These are phyloP conservation scores for Percopsis omiscomaycus DNA, from an alignment of 2,797 vertebrate genomes.

Conservation along the genomic window DNA sequence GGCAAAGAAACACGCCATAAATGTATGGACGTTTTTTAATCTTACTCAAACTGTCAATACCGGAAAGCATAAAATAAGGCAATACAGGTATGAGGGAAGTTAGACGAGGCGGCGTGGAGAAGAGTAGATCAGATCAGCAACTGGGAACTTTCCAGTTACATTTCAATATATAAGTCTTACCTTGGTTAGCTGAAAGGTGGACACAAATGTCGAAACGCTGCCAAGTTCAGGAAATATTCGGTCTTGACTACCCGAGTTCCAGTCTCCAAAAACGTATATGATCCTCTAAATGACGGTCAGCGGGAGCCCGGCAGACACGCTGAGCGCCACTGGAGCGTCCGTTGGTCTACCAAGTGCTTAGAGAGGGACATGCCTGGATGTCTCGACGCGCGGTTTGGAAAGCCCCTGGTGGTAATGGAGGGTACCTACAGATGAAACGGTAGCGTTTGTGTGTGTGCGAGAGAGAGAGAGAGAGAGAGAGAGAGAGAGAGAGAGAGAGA, in stretches of 20 bases:
- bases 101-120: no score
- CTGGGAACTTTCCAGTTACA: slow-evolving; percentile 57
- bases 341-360: slow-evolving; percentile 44
- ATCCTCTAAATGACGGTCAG: slow-evolving; percentile 57
- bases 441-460: background rate
- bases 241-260: slow-evolving; percentile 40
- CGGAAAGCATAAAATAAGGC: no score
- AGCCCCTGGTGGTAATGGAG: slow-evolving; percentile 79
- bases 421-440: slow-evolving; percentile 58
- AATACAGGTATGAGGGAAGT: no score
- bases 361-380: slow-evolving; percentile 38
- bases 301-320: slow-evolving; percentile 41
- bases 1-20: background rate
- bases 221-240: slow-evolving; percentile 49
- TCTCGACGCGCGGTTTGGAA: slow-evolving; percentile 60
- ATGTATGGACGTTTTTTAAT: background rate
- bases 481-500: slow-evolving; percentile 1
- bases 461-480: slow-evolving; percentile 17
- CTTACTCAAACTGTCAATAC: no score
- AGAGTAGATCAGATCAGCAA: background rate
- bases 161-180: slow-evolving; percentile 59
- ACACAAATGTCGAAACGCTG: slow-evolving; percentile 29
- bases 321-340: slow-evolving; percentile 67
- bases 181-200: slow-evolving; percentile 31
- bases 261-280: slow-evolving; percentile 58